Conservation (phyloP, 2,888 invertebrate genomes). For the Macropis europaea region DNA sequence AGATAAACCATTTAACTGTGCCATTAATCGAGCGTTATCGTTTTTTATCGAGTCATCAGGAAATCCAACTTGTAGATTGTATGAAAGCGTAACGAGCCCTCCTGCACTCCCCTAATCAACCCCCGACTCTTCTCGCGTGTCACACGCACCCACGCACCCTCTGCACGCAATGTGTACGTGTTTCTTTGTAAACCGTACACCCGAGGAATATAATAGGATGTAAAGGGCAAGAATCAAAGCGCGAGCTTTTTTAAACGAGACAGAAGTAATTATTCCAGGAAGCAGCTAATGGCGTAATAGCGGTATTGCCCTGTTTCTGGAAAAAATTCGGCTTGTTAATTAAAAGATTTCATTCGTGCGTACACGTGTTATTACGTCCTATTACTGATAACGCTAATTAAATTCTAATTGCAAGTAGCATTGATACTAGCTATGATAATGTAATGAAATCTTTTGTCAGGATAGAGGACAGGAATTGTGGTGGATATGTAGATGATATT, state of each 20-base stretch:
- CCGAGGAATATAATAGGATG: conserved; percentile 8
- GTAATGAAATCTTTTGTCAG: no score
- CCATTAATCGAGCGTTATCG: background rate
- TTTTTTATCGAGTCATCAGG: conserved; percentile 9
- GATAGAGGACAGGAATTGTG: no score
- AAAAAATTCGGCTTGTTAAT: no score
- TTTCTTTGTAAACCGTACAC: conserved; percentile 25
- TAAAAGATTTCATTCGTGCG: no score
- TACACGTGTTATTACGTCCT: no score
- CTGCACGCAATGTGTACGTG: conserved; percentile 35
- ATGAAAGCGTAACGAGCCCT: conserved; percentile 11
- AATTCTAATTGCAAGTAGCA: no score
- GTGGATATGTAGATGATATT: no score
- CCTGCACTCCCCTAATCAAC: conserved; percentile 56
- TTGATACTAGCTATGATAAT: no score
- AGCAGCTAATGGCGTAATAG: background rate
- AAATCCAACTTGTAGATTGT: conserved; percentile 25
- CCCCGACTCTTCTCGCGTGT: conserved; percentile 45
- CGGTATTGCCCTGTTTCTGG: no score
- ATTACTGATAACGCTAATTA: no score
- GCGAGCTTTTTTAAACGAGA: background rate
- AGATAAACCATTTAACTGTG: conserved; percentile 11
- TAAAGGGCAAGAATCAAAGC: conserved; percentile 28
- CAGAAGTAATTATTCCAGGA: conserved; percentile 26
- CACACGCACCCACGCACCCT: conserved; percentile 46